Percentiles rank a stretch among this genome's conserved stretches.
Conservation (phyloP, 1,140 invertebrate species). For the Thaumatotibia leucotreta region DNA sequence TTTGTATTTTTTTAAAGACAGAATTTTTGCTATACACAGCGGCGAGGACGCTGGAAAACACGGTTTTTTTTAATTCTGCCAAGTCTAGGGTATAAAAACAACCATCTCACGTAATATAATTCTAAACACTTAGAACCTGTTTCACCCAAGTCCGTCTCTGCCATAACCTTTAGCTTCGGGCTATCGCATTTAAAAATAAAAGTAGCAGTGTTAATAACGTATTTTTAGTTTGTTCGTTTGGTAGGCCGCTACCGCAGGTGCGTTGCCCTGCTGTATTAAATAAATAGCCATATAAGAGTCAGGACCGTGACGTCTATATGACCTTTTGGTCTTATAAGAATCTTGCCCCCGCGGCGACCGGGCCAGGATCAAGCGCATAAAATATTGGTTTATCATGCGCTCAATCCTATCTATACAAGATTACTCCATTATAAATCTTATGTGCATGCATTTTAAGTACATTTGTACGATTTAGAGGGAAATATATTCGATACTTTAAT, state of each 20-base stretch:
- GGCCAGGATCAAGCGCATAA: neutral
- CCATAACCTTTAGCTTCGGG: constrained; percentile 69
- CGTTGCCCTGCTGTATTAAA: constrained; percentile 37
- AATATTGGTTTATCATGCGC: constrained; percentile 10
- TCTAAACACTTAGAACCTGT: neutral
- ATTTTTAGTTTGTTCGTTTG: constrained; percentile 53
- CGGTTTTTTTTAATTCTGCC: too few species aligned
- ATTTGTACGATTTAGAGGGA: neutral
- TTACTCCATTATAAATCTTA: neutral
- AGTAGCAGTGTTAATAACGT: constrained; percentile 69
- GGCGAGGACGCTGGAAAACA: too few species aligned
- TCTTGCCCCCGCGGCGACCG: neutral
- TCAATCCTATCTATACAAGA: neutral
- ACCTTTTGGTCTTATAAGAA: neutral
- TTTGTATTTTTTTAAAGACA: too few species aligned
- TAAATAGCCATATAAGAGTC: neutral
- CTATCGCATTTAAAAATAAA: constrained; percentile 72
- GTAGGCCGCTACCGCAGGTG: constrained; percentile 58
- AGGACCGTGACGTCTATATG: neutral
- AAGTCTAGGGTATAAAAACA: constrained; percentile 13
- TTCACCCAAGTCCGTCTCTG: constrained; percentile 40
- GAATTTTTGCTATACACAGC: too few species aligned
- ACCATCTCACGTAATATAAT: neutral
- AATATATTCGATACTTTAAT: neutral
- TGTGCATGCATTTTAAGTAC: neutral